Base-by-base conservation (phyloP, 2,113 vertebrate species). In the Terrapene triunguis region DNA sequence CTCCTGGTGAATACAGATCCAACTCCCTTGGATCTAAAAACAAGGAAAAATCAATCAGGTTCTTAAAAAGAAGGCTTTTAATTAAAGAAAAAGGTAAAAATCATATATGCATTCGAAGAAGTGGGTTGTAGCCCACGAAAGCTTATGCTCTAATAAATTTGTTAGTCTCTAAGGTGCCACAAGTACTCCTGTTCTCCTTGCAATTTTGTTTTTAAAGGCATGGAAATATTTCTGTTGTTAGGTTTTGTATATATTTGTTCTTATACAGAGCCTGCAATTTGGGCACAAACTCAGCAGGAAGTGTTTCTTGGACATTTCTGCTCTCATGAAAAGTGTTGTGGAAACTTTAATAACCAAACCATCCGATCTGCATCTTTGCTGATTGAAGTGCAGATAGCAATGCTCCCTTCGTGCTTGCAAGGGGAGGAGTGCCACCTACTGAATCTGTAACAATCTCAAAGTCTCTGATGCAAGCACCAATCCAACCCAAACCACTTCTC, bases 291-390 rank as follows among this genome's bases (percentile, higher is more conserved):
- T 38, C 1, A 38, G 42, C 72, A 42, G 22, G 22, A 85, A 87
- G 4, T 1, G 14, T 57, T 48, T 0, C 27, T 65, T 85, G 69
- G 0, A 5, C 0, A 1, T 78, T 90, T 93, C 2, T 6, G 80
- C 55, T 24, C 7, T 13, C 42, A 6, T 42, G 1, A 54, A 42
- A 54, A 87, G 32, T 0, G 3, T 11, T 21, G 14, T 24, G 6
- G 22, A 8, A 72, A 19, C 6, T 27, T 69, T 74, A 74, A 24
- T 74, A 74, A 38, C 21, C 72, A 76, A 76, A 76, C 5, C 11
- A 7, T 76, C 11, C 44, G 10, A 76, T 44, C 42, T 76, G 38
- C 38, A 27, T 44, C 42, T 76, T 76, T 44, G 72, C 72, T 76
- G 38, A 25, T 4, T 11, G 69, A 42, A 38, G n/a, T 74, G 38